phyloP scores from a whole-genome alignment of 2,888 invertebrate genomes.

The Carpatolechia fugitivella region DNA sequence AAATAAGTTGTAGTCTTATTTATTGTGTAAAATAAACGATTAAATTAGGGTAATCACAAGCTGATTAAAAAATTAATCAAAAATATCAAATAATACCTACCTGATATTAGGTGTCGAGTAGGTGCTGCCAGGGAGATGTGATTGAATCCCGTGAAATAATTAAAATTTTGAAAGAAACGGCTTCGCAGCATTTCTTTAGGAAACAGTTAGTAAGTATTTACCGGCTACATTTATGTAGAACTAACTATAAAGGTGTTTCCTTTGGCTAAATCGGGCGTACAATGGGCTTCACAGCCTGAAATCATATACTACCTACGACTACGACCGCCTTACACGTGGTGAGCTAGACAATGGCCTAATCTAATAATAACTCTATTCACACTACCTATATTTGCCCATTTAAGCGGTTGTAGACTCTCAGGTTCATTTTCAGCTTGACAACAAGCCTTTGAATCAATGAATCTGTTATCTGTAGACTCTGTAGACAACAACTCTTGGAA shows the following conservation, averaged over 20 bases:
- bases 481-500: no score
- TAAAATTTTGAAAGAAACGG: not conserved
- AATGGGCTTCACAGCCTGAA: conserved; percentile 23
- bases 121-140: no score
- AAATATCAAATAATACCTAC: no score
- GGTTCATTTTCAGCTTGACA: no score
- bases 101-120: no score
- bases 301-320: conserved; percentile 34
- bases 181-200: not conserved
- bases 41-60: no score
- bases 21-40: no score
- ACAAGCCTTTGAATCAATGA: no score
- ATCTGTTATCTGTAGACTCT: no score
- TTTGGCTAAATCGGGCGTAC: not conserved
- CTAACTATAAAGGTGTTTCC: not conserved
- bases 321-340: conserved; percentile 40
- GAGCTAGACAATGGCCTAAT: conserved; percentile 36
- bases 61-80: no score
- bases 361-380: conserved; percentile 33
- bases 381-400: not conserved
- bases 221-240: conserved; percentile 3
- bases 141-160: no score
- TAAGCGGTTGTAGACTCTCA: not conserved
- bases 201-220: not conserved
- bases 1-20: no score